phyloP scores from a whole-genome alignment of 1,140 invertebrate species.

The Eurosta solidaginis region DNA sequence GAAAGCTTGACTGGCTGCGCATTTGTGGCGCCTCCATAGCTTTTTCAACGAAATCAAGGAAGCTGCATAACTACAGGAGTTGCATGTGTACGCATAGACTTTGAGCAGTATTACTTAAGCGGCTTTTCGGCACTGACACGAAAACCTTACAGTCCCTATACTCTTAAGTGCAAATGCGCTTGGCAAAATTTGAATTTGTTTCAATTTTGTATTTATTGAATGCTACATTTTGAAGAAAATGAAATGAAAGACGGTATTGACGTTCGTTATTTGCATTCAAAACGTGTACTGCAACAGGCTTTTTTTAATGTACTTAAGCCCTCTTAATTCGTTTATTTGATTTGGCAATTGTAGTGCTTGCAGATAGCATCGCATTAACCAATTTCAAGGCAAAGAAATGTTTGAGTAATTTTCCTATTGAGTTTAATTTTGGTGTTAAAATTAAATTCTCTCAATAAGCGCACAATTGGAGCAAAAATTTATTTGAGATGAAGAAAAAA shows the following conservation, averaged over 20 bases:
- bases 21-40: not conserved
- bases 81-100: not conserved
- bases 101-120: not conserved
- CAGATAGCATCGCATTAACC: not conserved
- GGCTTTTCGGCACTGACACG: not conserved
- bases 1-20: not conserved
- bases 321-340: not conserved
- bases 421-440: not conserved
- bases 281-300: not conserved
- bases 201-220: conserved; percentile 10
- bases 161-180: not conserved
- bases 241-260: not conserved
- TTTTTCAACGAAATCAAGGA: not conserved
- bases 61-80: not conserved
- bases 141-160: not conserved
- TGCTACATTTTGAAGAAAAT: not conserved
- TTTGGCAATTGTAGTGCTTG: not conserved
- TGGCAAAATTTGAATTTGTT: not conserved
- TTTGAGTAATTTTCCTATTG: not conserved
- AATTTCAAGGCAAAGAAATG: not conserved
- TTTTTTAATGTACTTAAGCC: not conserved
- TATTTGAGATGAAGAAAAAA: no score
- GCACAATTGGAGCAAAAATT: no score
- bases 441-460: no score
- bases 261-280: not conserved